Conservation (phyloP, 2,797 vertebrate species). For the Halcyon badia region DNA sequence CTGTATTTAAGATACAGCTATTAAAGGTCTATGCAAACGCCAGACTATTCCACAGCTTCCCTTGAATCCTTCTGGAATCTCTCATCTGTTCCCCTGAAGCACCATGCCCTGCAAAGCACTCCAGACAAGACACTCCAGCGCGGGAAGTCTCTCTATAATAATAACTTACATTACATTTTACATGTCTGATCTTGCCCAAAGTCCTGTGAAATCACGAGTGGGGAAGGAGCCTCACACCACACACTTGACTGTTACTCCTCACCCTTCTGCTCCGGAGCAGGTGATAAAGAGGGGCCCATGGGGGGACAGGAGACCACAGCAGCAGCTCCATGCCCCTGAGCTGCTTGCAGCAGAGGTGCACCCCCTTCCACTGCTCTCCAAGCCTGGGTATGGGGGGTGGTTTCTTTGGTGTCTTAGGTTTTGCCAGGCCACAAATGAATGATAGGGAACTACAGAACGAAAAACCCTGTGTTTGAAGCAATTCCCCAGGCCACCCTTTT, state of each 20-base stretch:
- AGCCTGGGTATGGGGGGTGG: background rate
- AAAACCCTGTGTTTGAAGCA: rapidly evolving
- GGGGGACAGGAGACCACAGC: background rate
- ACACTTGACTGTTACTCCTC: background rate
- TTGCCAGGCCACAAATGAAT: background rate
- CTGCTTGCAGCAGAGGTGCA: background rate
- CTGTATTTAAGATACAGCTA: background rate
- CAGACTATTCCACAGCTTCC: background rate
- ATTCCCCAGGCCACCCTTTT: background rate
- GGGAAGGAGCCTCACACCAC: background rate
- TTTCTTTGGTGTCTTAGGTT: background rate
- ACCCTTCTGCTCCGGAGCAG: background rate
- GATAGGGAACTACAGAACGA: rapidly evolving
- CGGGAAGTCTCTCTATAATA: too few species aligned
- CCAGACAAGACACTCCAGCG: background rate
- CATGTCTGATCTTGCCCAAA: background rate
- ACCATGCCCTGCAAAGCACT: rapidly evolving
- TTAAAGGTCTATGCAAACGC: background rate
- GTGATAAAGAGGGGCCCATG: rapidly evolving
- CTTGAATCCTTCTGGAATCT: background rate
- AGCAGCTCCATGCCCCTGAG: background rate
- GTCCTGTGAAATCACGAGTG: background rate
- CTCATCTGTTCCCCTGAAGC: background rate
- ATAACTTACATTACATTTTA: too few species aligned
- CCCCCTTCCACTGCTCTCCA: background rate